These are phyloP conservation scores for Hypanus sabinus DNA, from an alignment of 2,113 vertebrate species.

Conservation along the genomic window DNA sequence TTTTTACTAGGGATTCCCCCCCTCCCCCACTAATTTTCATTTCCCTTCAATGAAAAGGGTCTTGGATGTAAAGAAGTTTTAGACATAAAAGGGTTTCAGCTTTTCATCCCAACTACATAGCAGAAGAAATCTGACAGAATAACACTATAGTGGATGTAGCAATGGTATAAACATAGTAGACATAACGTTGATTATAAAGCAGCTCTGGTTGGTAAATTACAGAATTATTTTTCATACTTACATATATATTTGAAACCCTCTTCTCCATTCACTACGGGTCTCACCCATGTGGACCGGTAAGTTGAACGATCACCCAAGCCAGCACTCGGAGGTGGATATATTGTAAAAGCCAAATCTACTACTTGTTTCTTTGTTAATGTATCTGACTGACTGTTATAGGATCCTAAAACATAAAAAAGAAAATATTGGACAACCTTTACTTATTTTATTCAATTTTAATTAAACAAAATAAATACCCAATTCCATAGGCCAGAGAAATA, in stretches of 20 bases:
- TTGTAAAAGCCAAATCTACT: slow-evolving; percentile 42
- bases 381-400: not conserved
- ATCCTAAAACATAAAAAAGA: slow-evolving; percentile 21
- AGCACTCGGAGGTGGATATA: slow-evolving; percentile 41
- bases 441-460: not conserved
- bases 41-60: not conserved
- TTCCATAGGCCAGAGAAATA: not conserved
- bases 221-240: slow-evolving; percentile 37
- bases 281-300: slow-evolving; percentile 5
- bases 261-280: slow-evolving; percentile 35
- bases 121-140: not conserved
- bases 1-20: not conserved
- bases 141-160: not conserved
- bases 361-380: slow-evolving; percentile 39
- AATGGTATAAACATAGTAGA: not conserved
- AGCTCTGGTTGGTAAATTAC: not conserved
- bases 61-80: no score
- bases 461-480: not conserved
- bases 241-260: slow-evolving; percentile 29
- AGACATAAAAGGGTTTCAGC: not conserved
- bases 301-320: slow-evolving; percentile 15
- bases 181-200: not conserved
- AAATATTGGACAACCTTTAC: not conserved
- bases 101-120: not conserved
- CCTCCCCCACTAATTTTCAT: not conserved